Conservation (phyloP, 1,140 invertebrate species). For the Macrobrachium nipponense region DNA sequence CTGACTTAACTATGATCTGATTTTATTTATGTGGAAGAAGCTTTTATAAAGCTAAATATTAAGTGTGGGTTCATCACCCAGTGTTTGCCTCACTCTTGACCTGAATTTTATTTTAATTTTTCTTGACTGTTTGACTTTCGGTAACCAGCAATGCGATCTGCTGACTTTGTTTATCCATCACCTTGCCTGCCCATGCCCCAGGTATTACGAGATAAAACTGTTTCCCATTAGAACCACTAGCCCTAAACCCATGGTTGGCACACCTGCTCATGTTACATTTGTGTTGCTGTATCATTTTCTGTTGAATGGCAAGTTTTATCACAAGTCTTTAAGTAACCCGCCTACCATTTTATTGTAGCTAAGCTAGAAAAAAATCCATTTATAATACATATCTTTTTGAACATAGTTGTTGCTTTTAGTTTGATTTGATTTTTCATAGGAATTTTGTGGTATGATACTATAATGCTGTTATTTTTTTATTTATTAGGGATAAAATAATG, state of each 20-base stretch:
- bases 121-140: slow-evolving; percentile 7
- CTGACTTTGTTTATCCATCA: slow-evolving; percentile 30
- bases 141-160: slow-evolving; percentile 43
- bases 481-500: neutral
- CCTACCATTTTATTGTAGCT: neutral
- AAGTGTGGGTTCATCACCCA: too few relatives aligned
- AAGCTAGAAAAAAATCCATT: neutral
- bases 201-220: slow-evolving; percentile 35
- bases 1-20: too few relatives aligned
- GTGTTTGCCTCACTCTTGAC: too few relatives aligned
- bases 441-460: neutral
- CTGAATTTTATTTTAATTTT: slow-evolving; percentile 11
- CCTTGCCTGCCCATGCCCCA: slow-evolving; percentile 45
- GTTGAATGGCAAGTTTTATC: too few relatives aligned
- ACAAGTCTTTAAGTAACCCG: too few relatives aligned
- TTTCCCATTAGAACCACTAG: slow-evolving; percentile 40
- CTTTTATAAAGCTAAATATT: too few relatives aligned
- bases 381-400: neutral
- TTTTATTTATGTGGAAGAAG: too few relatives aligned
- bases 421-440: slow-evolving; percentile 5
- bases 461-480: neutral
- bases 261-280: neutral
- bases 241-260: slow-evolving; percentile 40
- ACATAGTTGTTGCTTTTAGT: neutral
- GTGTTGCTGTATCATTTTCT: neutral